These are phyloP conservation scores for Chloebia gouldiae DNA, from an alignment of 2,113 vertebrate genomes.

Conservation along the genomic window DNA sequence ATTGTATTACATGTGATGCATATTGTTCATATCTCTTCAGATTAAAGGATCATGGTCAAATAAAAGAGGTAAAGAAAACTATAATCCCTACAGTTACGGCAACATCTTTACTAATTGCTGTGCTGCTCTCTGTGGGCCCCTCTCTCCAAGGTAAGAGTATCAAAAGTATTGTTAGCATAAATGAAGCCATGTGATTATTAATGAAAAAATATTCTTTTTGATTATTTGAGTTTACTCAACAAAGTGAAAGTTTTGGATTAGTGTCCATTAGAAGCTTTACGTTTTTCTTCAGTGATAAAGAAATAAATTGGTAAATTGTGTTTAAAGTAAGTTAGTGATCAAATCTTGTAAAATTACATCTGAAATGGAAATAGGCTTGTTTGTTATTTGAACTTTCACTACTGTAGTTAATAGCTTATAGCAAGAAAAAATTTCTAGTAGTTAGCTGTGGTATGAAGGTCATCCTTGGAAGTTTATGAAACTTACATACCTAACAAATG, in stretches of 20 bases:
- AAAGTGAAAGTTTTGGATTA: background rate
- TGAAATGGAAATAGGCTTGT: background rate
- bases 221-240: background rate
- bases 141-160: slow-evolving; percentile 89
- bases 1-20: background rate
- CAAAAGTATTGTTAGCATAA: background rate
- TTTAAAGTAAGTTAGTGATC: background rate
- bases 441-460: background rate
- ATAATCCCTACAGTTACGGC: slow-evolving; percentile 96
- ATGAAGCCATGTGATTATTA: background rate
- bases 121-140: slow-evolving; percentile 92
- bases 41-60: slow-evolving; percentile 99
- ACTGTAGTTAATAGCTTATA: background rate
- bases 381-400: background rate
- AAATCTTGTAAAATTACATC: background rate
- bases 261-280: background rate
- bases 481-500: background rate
- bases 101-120: slow-evolving; percentile 97
- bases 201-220: background rate
- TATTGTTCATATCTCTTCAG: slow-evolving; percentile 73
- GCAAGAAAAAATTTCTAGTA: background rate
- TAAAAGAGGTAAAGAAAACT: slow-evolving; percentile 98
- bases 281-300: background rate
- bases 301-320: background rate
- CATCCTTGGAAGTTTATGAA: background rate